Base-by-base conservation (phyloP, 2,888 invertebrate species). In the Cybosia mesomella region DNA sequence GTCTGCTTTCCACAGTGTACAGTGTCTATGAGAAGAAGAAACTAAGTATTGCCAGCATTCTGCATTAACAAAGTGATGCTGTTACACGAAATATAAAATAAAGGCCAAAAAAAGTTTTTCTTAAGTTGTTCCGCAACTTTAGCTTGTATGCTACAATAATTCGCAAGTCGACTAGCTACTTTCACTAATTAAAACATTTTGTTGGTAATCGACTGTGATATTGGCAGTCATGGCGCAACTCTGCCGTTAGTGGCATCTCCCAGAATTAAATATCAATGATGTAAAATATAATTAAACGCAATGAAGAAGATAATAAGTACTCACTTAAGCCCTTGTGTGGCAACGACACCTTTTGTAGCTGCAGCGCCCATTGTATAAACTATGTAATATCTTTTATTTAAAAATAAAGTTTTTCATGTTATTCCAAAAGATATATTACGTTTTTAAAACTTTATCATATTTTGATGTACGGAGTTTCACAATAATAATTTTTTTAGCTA, bases 1-100 rank as follows among this genome's bases (percentile, higher is more conserved):
- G 70, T 93, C 92, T 2, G 89, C 79, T 74, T 92, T 92, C 90
- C 91, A 93, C 74, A 93, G 70, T 9, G 90, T 92, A 69, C 90
- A 90, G 64, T 88, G 83, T 75, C 92, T 92, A 72, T 4, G 32
- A 60, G 1, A 28, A 49, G 15, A 24, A 22, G 7, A 15, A 9
- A n/a, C n/a, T n/a, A 18, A 34, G 34, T 34, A 58, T 28, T n/a
- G 32, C 32, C n/a, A 58, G 43, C 10, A 43, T 43, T 43, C 7
- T 7, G 18, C 5, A 15, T 2, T 39, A 7, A 43, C 18, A 18
- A 43, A 18, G 1, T 5, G 18, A 7, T 18, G 15, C 0, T 1
- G 15, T 39, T 39, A 13, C 13, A 36, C 13, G 39, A 39, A 43
- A 9, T 28, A 28, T 28, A 28, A 2, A 28, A 28, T 28, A 2